Evolutionary conservation across 2,113 vertebrate genomes (phyloP), one percentile per base, ranked within the genome.

Genomic region (Aptenodytes patagonicus): DNA sequence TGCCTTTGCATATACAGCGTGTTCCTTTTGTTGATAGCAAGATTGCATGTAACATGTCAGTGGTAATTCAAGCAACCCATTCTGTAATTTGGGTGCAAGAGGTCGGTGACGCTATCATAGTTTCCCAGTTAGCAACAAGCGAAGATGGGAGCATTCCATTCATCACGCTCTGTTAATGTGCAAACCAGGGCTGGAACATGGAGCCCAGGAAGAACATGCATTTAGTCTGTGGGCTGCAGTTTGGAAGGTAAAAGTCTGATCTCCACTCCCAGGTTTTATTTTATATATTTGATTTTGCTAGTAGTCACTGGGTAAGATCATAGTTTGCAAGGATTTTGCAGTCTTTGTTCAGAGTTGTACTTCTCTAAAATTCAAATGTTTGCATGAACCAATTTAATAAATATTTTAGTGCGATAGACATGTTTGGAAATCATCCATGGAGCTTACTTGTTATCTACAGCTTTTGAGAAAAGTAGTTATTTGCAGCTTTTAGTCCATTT

Each of bases 361-460:
- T 69, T 88, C 44, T 73, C 46, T 73, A 58, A 86, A 90, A 89
- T 83, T 46, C 42, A 58, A 83, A 75, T 69, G n/a, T 57, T 77
- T 83, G 6, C 8, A n/a, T 18, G 12, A 75, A 54, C 7, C 13
- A 17, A 65, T 95, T 69, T 64, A 64, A 64, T 92, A 86, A 95
- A 57, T 70, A 91, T 75, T 84, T 90, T 84, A 78, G 55, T 77
- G 46, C 4, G 3, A 26, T 44, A 70, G 44, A 19, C 22, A 28
- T 77, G 26, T 69, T 79, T 95, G 77, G 71, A 86, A 89, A 68
- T 75, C 17, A 78, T 70, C 60, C 64, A 75, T 44, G 24, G 40
- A 87, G 29, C 14, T 83, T 95, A 73, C 36, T 78, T 58, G 24
- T 58, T 79, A 55, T 55, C 36, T 73, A 49, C 60, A 88, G 46